A percentile compares a stretch with the other conserved stretches of the same genome.
Conservation (phyloP, 2,113 vertebrate species). For the Polyodon spathula region DNA sequence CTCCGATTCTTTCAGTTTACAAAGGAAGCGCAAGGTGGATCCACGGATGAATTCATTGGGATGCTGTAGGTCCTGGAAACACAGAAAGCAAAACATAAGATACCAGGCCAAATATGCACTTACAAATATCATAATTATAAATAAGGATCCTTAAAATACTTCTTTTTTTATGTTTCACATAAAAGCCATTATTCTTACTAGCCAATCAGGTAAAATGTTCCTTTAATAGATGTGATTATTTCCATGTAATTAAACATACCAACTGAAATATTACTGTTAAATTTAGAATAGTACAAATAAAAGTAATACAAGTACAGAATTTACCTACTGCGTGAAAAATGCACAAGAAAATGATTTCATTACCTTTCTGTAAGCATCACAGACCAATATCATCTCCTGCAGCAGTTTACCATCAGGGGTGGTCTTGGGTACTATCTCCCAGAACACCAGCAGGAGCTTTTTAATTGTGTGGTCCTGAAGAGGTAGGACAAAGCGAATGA, state of each 20-base stretch:
- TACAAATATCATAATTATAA: neutral
- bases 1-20: slow-evolving; percentile 95
- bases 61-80: slow-evolving; percentile 85
- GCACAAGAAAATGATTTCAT: neutral
- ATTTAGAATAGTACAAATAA: too few relatives aligned
- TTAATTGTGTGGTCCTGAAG: slow-evolving; percentile 98
- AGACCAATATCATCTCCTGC: slow-evolving; percentile 98
- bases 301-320: too few relatives aligned
- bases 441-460: slow-evolving; percentile 92
- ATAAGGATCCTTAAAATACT: neutral
- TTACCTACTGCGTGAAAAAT: too few relatives aligned
- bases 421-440: slow-evolving; percentile 98
- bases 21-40: slow-evolving; percentile 94
- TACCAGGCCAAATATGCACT: neutral
- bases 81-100: neutral
- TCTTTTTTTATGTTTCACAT: neutral
- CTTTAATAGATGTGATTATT: too few relatives aligned
- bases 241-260: too few relatives aligned
- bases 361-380: slow-evolving; percentile 97
- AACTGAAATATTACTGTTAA: too few relatives aligned
- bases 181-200: too few relatives aligned
- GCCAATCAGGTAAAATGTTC: too few relatives aligned
- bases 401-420: slow-evolving; percentile 90
- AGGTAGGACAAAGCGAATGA: slow-evolving; percentile 94
- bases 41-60: slow-evolving; percentile 97